These are phyloP conservation scores for Hylaea fasciaria DNA, from an alignment of 2,888 invertebrate genomes.

Conservation along the genomic window DNA sequence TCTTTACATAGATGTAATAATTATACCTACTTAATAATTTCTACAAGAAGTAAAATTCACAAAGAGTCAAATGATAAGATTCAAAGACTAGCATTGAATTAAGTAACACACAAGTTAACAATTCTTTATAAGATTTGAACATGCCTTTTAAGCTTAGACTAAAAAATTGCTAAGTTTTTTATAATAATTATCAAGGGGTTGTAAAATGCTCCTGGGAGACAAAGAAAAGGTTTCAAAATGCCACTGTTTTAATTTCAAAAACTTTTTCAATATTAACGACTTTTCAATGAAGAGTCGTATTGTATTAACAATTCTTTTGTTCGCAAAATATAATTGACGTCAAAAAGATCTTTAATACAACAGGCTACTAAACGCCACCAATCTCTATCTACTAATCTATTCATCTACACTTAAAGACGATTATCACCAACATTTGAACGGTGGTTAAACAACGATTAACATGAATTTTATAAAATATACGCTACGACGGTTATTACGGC, in stretches of 20 bases:
- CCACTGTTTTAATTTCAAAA: not conserved
- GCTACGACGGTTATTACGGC: no score
- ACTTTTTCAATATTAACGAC: slow-evolving; percentile 1
- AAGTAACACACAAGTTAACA: not conserved
- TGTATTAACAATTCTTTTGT: not conserved
- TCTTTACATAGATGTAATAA: not conserved
- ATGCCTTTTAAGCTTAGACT: not conserved
- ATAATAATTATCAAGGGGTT: not conserved
- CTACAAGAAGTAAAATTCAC: no score
- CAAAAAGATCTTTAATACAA: slow-evolving; percentile 7
- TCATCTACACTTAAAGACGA: slow-evolving; percentile 21
- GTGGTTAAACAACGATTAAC: no score
- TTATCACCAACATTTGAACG: no score
- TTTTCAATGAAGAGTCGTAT: not conserved
- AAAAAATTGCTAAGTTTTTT: not conserved
- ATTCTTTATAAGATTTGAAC: not conserved
- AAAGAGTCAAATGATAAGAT: no score
- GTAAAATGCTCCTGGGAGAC: not conserved
- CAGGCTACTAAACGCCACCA: slow-evolving; percentile 9
- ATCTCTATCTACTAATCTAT: slow-evolving; percentile 32
- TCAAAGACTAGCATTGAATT: no score
- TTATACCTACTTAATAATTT: slow-evolving; percentile 19
- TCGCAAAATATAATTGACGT: not conserved
- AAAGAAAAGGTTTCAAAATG: not conserved
- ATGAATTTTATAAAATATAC: no score